Evolutionary conservation across 1,140 invertebrate genomes (phyloP).

Genomic region (Saccostrea glomerata): DNA sequence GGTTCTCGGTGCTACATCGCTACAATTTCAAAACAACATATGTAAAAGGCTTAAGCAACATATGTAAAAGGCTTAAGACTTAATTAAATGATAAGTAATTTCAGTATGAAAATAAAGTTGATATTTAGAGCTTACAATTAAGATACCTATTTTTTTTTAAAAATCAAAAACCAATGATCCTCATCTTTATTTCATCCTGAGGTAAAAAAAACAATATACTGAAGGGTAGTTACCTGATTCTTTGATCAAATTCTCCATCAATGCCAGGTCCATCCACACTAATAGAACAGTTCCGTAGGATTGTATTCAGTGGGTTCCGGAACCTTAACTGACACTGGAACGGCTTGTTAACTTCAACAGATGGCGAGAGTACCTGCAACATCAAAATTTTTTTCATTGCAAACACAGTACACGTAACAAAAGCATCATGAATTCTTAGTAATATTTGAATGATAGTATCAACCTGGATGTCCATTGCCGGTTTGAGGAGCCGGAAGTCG

Average conservation of each 20-base stretch:
- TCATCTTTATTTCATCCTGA: too few species aligned
- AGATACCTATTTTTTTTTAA: too few species aligned
- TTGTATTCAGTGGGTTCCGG: slow-evolving; percentile 48
- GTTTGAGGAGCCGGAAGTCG: slow-evolving; percentile 53
- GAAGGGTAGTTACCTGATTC: slow-evolving; percentile 35
- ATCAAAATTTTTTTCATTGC: background rate
- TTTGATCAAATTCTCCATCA: slow-evolving; percentile 49
- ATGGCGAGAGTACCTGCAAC: background rate
- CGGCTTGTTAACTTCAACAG: slow-evolving; percentile 9
- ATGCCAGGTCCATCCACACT: slow-evolving; percentile 54
- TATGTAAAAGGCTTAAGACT: too few species aligned
- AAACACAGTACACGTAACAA: background rate
- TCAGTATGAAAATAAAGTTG: too few species aligned
- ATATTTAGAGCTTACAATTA: too few species aligned
- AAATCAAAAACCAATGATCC: too few species aligned
- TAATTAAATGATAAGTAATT: too few species aligned
- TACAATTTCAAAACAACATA: slow-evolving; percentile 46
- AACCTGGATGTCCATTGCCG: slow-evolving; percentile 53
- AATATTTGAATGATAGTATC: background rate
- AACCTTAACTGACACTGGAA: slow-evolving; percentile 51
- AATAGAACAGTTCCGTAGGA: slow-evolving; percentile 43
- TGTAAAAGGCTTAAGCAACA: too few species aligned
- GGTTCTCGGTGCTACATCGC: slow-evolving; percentile 54
- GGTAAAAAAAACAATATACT: background rate
- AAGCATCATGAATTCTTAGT: background rate